Base-by-base conservation (phyloP, 2,113 vertebrate genomes). In the Mugil cephalus region DNA sequence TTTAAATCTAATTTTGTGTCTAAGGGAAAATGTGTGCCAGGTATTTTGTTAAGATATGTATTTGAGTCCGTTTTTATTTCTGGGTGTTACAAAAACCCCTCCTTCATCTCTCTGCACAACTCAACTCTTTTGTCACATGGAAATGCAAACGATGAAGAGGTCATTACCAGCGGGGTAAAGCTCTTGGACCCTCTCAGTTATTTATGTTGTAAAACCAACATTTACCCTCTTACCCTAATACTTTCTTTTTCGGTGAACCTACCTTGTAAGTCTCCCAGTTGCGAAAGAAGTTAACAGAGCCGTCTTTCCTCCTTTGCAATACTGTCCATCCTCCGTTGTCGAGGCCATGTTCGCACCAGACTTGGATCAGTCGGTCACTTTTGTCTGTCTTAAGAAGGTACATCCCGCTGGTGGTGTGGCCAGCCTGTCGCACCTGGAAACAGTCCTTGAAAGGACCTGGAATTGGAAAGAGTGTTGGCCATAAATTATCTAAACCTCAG, bases 191-290 rank as follows among this genome's bases (percentile, higher is more conserved):
- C 47, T 62, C 45, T 63, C 64, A 40, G 50, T 30, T 30, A 30
- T 30, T 30, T 30, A 30, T 2, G 24, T 30, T 30, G 24, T 30
- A 30, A 30, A 30, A 30, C 14, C 21, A 18, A 12, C 19, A 18
- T 42, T 39, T 30, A 53, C 4, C 4, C 15, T 48, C 9, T 43
- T 14, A 45, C 14, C 9, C 1, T 24, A 7, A 7, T 43, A 7
- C 38, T 1, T 2, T 58, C 0, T 10, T 67, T 52, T 47, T 62
- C 10, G 9, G 4, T 45, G 10, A 79, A n/a, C 65, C 87, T 94
- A 96, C 98, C 94, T 99, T 99, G 71, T 99, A 99, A 74, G 95
- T 99, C 61, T 99, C 98, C 97, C 97, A 99, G 36, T 99, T 99
- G 63, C 97, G 95, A 89, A 99, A 99, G 86, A 99, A 99, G 90